Evolutionary conservation across 2,888 invertebrate genomes (phyloP).

Genomic region (Ichneumoninae sp.): DNA sequence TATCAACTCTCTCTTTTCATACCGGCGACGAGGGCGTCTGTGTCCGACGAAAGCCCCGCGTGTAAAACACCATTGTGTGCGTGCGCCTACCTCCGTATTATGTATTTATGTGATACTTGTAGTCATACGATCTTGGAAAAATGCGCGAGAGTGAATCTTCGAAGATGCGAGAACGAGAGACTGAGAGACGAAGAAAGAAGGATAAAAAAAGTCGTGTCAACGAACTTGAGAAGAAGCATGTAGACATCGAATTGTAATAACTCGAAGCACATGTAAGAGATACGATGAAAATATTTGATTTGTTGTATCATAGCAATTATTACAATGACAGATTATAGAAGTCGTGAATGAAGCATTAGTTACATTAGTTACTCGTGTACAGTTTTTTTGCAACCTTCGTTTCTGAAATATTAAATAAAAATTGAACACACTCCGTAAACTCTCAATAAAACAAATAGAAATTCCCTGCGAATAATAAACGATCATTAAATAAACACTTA

Average conservation of each 20-base stretch:
- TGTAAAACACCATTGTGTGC: not conserved
- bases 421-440: no score
- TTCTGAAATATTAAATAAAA: no score
- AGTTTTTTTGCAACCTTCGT: no score
- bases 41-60: slow-evolving; percentile 28
- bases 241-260: slow-evolving; percentile 45
- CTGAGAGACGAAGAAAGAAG: not conserved
- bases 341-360: no score
- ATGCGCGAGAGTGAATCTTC: slow-evolving; percentile 52
- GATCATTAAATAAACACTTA: no score
- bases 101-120: slow-evolving; percentile 40
- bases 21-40: slow-evolving; percentile 24
- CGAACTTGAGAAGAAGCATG: slow-evolving; percentile 41
- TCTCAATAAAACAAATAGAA: no score
- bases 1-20: slow-evolving; percentile 62
- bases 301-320: no score
- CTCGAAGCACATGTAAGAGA: not conserved
- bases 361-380: no score
- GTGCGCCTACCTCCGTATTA: slow-evolving; percentile 37
- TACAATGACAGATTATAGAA: no score
- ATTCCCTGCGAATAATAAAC: no score
- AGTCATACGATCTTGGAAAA: slow-evolving; percentile 3
- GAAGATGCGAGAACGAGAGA: not conserved
- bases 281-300: not conserved
- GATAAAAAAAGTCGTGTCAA: slow-evolving; percentile 21